Percentiles rank a stretch among this genome's conserved stretches.
phyloP scores from a whole-genome alignment of 1,140 invertebrate genomes.

The fruit fly (Drosophila melanogaster) region DNA sequence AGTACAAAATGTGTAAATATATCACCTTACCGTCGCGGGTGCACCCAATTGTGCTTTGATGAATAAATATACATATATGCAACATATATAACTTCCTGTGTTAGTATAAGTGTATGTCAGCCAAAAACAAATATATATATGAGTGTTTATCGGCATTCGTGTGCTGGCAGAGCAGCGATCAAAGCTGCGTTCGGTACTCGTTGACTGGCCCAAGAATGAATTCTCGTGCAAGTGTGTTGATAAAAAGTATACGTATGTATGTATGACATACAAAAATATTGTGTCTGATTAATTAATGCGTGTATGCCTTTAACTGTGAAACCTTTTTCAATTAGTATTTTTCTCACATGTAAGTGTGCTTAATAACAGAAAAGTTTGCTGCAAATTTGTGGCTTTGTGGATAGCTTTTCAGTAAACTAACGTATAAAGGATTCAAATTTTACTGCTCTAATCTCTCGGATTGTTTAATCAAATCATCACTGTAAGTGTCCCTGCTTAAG shows the following conservation, averaged over 20 bases:
- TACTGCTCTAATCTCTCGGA: neutral
- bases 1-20: conserved; percentile 16
- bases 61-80: conserved; percentile 37
- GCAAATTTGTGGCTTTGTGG: neutral
- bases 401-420: neutral
- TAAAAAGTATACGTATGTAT: neutral
- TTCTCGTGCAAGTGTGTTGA: conserved; percentile 4
- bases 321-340: neutral
- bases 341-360: neutral
- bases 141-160: conserved; percentile 21
- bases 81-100: conserved; percentile 1
- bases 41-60: conserved; percentile 37
- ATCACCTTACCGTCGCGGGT: conserved; percentile 11
- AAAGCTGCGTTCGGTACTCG: conserved; percentile 7
- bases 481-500: neutral
- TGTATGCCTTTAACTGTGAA: conserved; percentile 5
- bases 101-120: conserved; percentile 18
- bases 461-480: neutral
- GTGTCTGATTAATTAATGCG: conserved; percentile 3
- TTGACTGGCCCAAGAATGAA: conserved; percentile 7
- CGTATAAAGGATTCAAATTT: neutral
- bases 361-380: neutral
- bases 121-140: conserved; percentile 32
- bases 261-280: conserved; percentile 1
- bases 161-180: conserved; percentile 15